These are phyloP conservation scores for Takifugu ocellatus DNA, from an alignment of 2,797 vertebrate species.

Conservation along the genomic window DNA sequence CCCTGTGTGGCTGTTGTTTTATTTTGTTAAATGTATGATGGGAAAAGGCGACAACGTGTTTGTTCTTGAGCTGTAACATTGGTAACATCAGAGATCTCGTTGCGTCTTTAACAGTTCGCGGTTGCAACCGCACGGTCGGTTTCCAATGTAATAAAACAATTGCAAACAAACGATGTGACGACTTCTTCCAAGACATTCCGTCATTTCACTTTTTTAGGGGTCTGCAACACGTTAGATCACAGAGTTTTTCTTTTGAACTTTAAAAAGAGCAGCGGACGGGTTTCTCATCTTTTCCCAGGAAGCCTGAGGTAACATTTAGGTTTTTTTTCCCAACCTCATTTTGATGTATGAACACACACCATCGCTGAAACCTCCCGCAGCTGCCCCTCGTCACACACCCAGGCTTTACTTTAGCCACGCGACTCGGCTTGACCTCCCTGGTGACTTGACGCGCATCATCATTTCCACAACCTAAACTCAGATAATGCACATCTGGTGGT, in stretches of 20 bases:
- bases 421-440: constrained; percentile 11
- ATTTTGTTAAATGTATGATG: constrained; percentile 57
- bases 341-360: constrained; percentile 27
- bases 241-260: background rate
- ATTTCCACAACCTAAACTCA: constrained; percentile 8
- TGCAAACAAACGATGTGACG: too few species aligned
- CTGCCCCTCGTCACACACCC: constrained; percentile 22
- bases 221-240: constrained; percentile 3
- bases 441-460: constrained; percentile 7
- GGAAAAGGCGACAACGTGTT: constrained; percentile 54
- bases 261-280: constrained; percentile 2
- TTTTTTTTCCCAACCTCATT: constrained; percentile 46
- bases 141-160: too few species aligned
- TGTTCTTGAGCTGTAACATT: constrained; percentile 55
- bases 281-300: constrained; percentile 30
- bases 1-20: constrained; percentile 66
- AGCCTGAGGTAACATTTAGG: constrained; percentile 11
- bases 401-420: constrained; percentile 23
- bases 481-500: constrained; percentile 2
- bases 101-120: constrained; percentile 49
- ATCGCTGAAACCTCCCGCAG: constrained; percentile 36
- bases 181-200: constrained; percentile 7
- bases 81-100: constrained; percentile 45
- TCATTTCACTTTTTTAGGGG: background rate
- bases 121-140: background rate